These are phyloP conservation scores for Oasisia sp. DNA, from an alignment of 2,888 invertebrate species.

Conservation along the genomic window DNA sequence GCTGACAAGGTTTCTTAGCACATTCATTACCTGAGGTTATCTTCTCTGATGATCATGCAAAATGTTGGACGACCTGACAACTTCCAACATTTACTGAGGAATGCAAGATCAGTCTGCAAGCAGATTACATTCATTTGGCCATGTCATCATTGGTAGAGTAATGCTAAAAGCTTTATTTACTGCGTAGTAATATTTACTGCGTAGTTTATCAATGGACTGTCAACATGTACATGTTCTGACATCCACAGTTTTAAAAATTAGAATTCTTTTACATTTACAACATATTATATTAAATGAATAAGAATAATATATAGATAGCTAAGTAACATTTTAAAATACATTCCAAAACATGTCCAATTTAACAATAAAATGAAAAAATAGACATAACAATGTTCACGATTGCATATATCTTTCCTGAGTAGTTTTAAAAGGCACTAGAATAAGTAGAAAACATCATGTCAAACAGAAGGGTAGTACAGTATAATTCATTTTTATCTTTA, in stretches of 20 bases:
- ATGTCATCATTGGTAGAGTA: background rate
- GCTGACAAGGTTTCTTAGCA: background rate
- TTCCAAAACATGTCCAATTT: no score
- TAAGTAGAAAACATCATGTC: background rate
- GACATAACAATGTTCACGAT: background rate
- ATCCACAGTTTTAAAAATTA: no score
- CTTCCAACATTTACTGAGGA: conserved; percentile 97
- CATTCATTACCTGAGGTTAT: conserved; percentile 56
- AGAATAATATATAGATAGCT: no score
- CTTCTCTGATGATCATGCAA: conserved; percentile 81
- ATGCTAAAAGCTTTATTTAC: no score
- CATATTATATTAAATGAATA: no score
- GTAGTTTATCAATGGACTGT: no score
- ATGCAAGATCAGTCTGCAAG: conserved; percentile 86
- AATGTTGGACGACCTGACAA: conserved; percentile 96
- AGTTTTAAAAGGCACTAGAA: background rate
- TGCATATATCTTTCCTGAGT: background rate
- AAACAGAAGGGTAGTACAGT: background rate
- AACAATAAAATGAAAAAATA: no score
- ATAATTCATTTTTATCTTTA: background rate
- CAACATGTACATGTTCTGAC: no score
- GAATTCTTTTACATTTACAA: no score
- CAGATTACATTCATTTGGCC: background rate
- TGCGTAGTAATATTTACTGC: no score
- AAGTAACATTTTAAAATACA: no score